Percentiles rank a stretch among this genome's conserved stretches.
phyloP scores from a whole-genome alignment of 2,888 invertebrate genomes.

The Calliopum simillimum region DNA sequence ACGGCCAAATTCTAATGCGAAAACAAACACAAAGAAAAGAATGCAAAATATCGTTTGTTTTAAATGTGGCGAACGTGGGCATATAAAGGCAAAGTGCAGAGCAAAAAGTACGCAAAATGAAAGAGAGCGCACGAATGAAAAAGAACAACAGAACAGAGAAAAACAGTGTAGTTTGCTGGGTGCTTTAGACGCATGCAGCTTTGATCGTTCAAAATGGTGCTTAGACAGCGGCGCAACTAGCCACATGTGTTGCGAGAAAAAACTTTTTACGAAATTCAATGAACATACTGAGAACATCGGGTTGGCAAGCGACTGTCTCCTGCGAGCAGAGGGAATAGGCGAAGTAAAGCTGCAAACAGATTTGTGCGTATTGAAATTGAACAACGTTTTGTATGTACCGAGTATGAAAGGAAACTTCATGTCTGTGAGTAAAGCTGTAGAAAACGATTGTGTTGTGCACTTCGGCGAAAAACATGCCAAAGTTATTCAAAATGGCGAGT shows the following conservation, averaged over 20 bases:
- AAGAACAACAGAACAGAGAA: no score
- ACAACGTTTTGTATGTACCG: constrained; percentile 1
- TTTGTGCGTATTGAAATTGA: neutral
- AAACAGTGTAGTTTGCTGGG: no score
- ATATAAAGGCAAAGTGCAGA: no score
- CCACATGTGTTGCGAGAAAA: constrained; percentile 2
- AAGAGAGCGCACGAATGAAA: no score
- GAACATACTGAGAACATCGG: neutral
- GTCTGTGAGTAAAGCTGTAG: neutral
- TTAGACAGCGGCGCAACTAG: constrained; percentile 11
- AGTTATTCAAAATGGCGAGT: neutral
- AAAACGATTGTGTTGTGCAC: neutral
- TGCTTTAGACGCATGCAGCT: neutral
- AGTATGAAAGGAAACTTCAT: neutral
- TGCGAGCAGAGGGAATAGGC: neutral
- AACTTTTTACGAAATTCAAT: neutral
- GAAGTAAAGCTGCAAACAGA: neutral
- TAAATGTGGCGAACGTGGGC: no score
- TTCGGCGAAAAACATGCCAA: neutral
- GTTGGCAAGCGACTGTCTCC: neutral
- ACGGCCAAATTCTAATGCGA: no score
- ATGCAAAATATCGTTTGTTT: no score
- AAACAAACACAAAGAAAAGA: no score
- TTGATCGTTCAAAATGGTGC: neutral
- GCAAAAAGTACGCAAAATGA: no score